Evolutionary conservation across 2,113 vertebrate genomes (phyloP).

Genomic region (Pelecanus crispus): DNA sequence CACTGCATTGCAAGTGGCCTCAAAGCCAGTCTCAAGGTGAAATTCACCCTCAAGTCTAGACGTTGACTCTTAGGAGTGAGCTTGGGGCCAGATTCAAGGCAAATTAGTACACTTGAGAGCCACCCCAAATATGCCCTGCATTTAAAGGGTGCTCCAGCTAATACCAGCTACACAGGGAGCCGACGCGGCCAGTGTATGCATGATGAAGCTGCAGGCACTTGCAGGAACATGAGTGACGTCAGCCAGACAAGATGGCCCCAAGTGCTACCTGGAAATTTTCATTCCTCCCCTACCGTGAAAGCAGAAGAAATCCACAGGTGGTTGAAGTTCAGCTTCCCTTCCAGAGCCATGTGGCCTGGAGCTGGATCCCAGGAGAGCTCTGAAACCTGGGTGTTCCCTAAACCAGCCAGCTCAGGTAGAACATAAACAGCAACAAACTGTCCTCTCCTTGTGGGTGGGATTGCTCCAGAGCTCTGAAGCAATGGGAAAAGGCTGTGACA

Average conservation of each 20-base stretch:
- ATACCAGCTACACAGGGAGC: neutral
- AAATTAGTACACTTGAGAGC: neutral
- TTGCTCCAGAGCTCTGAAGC: neutral
- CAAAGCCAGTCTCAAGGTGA: neutral
- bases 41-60: neutral
- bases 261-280: neutral
- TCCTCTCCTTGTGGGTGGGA: neutral
- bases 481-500: neutral
- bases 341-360: neutral
- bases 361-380: neutral
- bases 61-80: neutral
- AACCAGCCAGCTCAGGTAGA: neutral
- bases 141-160: neutral
- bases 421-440: neutral
- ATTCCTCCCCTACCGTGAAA: neutral
- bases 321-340: neutral
- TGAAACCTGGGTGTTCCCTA: neutral
- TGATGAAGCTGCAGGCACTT: neutral
- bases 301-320: neutral
- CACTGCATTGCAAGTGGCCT: neutral
- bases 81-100: neutral
- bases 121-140: neutral
- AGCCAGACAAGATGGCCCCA: neutral
- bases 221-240: neutral
- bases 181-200: rapidly evolving